Evolutionary conservation across 2,113 vertebrate species (phyloP).

Genomic region (Cephalopterus ornatus): DNA sequence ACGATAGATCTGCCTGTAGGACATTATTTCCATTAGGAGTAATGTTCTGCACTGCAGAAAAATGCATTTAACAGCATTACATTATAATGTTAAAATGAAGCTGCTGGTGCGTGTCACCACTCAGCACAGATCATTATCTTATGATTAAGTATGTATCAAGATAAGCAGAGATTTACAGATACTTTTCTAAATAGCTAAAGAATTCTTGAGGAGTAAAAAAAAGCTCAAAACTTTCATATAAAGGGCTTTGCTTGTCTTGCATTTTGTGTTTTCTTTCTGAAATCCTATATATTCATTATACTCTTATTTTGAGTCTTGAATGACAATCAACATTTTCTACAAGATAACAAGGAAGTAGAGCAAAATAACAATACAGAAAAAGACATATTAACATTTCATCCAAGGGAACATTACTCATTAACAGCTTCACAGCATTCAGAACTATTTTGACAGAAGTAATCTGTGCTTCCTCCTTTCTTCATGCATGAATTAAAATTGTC

Average conservation of each 20-base stretch:
- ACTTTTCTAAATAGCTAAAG: background rate
- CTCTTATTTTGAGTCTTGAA: constrained; percentile 7
- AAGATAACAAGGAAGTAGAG: background rate
- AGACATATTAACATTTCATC: constrained; percentile 2
- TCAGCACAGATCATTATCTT: constrained; percentile 14
- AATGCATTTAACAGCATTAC: constrained; percentile 23
- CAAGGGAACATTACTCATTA: constrained; percentile 15
- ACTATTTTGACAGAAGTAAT: constrained; percentile 31
- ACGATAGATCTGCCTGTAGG: constrained; percentile 32
- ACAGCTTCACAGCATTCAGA: constrained; percentile 11
- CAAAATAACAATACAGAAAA: constrained; percentile 5
- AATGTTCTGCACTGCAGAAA: constrained; percentile 45
- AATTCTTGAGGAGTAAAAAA: background rate
- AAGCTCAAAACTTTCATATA: background rate
- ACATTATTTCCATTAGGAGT: constrained; percentile 11
- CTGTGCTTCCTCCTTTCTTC: background rate
- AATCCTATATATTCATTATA: background rate
- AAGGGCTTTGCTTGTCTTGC: background rate
- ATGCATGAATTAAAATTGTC: constrained; percentile 24
- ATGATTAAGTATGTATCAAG: constrained; percentile 18
- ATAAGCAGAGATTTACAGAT: background rate
- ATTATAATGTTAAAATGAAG: constrained; percentile 42
- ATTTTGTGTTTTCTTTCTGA: constrained; percentile 14
- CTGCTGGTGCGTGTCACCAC: constrained; percentile 3
- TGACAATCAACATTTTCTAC: constrained; percentile 7